A percentile compares a stretch with the other conserved stretches of the same genome.
Conservation (phyloP, 1,140 invertebrate species). For the Chymomyza costata region DNA sequence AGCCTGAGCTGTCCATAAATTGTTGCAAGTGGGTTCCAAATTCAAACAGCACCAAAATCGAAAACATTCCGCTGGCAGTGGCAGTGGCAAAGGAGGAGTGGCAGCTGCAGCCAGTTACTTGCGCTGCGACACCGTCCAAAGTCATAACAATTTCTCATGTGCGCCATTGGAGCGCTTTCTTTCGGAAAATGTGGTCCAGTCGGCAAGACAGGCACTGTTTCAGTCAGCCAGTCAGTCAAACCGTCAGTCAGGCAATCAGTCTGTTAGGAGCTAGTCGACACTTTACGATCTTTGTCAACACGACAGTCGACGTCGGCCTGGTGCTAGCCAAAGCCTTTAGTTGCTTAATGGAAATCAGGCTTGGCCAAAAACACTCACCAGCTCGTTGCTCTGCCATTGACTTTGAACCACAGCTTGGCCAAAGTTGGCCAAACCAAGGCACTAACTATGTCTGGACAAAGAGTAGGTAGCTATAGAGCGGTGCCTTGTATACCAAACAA, state of each 20-base stretch:
- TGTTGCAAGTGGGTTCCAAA: slow-evolving; percentile 41
- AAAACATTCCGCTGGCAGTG: slow-evolving; percentile 21
- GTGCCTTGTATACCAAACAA: slow-evolving; percentile 49
- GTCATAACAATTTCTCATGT: slow-evolving; percentile 57
- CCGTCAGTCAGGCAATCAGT: slow-evolving; percentile 16
- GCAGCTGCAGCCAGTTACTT: slow-evolving; percentile 1
- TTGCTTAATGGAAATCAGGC: slow-evolving; percentile 8
- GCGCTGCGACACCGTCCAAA: slow-evolving; percentile 20
- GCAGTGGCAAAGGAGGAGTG: not conserved
- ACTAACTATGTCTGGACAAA: too few relatives aligned
- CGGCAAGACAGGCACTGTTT: slow-evolving; percentile 27
- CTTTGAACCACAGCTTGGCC: slow-evolving; percentile 39
- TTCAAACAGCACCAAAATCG: slow-evolving; percentile 55
- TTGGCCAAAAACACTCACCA: too few relatives aligned
- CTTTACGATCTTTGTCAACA: slow-evolving; percentile 38
- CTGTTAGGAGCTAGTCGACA: slow-evolving; percentile 1
- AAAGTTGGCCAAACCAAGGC: slow-evolving; percentile 28
- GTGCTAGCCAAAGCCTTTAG: slow-evolving; percentile 23
- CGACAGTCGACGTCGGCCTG: too few relatives aligned
- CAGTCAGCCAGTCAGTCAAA: slow-evolving; percentile 12
- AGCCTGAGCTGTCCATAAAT: slow-evolving; percentile 52
- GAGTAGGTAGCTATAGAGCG: too few relatives aligned
- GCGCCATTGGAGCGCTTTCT: slow-evolving; percentile 52
- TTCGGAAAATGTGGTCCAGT: slow-evolving; percentile 70
- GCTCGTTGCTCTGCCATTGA: slow-evolving; percentile 40